Conservation (phyloP, 2,888 invertebrate genomes). For the Dorcus parallelipipedus region DNA sequence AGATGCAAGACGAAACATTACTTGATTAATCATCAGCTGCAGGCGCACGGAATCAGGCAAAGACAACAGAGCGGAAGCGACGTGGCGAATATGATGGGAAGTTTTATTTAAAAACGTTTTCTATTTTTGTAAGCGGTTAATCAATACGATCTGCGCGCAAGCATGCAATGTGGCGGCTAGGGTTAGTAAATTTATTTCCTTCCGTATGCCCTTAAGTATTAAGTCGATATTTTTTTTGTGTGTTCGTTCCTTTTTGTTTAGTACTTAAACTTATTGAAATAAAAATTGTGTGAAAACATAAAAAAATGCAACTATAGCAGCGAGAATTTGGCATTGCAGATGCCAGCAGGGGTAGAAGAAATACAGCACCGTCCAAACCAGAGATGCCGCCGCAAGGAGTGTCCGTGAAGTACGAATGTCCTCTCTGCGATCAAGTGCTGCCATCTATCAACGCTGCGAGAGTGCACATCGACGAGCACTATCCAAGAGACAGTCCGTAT, state of each 20-base stretch:
- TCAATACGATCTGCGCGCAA: slow-evolving; percentile 1
- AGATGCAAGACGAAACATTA: slow-evolving; percentile 75
- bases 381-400: slow-evolving; percentile 43
- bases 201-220: background rate
- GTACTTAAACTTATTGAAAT: slow-evolving; percentile 3
- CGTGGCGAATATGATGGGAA: slow-evolving; percentile 19
- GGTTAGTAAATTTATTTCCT: background rate
- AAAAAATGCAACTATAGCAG: slow-evolving; percentile 42
- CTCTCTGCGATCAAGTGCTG: slow-evolving; percentile 68
- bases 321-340: slow-evolving; percentile 60
- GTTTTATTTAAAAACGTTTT: slow-evolving; percentile 15
- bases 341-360: slow-evolving; percentile 44
- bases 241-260: background rate
- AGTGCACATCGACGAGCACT: slow-evolving; percentile 76
- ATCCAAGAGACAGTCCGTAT: slow-evolving; percentile 78
- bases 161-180: background rate
- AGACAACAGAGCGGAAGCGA: slow-evolving; percentile 46
- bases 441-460: slow-evolving; percentile 66
- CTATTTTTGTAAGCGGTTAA: background rate
- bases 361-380: slow-evolving; percentile 38
- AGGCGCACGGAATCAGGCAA: slow-evolving; percentile 72
- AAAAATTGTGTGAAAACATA: slow-evolving; percentile 26
- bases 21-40: slow-evolving; percentile 72
- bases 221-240: too few species aligned
- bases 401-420: slow-evolving; percentile 59